Percentiles rank a stretch among this genome's conserved stretches.
Evolutionary conservation across 2,888 invertebrate species (phyloP).

Genomic region (Heterodera filipjevi): DNA sequence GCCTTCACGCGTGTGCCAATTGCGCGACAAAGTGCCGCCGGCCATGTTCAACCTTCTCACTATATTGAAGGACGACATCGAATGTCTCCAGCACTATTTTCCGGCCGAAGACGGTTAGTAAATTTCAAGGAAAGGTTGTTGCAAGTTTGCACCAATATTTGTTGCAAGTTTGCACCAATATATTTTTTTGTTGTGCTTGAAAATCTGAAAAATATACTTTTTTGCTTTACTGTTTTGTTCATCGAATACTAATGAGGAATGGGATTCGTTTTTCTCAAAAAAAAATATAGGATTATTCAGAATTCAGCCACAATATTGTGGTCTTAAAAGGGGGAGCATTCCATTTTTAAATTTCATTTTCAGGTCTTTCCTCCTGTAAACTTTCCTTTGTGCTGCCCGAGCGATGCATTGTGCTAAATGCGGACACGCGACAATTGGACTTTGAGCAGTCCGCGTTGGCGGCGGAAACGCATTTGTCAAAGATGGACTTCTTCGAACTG

Average conservation of each 20-base stretch:
- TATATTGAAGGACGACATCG: not conserved
- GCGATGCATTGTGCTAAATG: conserved; percentile 10
- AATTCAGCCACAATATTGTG: too few species aligned
- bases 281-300: too few species aligned
- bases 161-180: too few species aligned
- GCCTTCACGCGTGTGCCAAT: not conserved
- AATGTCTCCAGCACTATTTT: not conserved
- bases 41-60: not conserved
- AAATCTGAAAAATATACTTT: too few species aligned
- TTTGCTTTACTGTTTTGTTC: too few species aligned
- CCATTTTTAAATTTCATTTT: not conserved
- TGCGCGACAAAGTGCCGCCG: not conserved
- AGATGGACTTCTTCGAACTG: conserved; percentile 16
- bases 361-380: not conserved
- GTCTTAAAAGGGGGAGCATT: not conserved
- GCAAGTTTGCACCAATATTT: too few species aligned
- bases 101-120: too few species aligned
- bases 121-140: too few species aligned
- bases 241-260: too few species aligned
- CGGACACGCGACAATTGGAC: conserved; percentile 17
- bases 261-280: too few species aligned
- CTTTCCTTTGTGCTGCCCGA: not conserved
- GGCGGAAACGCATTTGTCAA: not conserved
- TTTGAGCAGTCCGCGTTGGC: conserved; percentile 21
- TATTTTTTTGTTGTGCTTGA: too few species aligned